Evolutionary conservation across 2,113 vertebrate genomes (phyloP), one percentile per base, ranked within the genome.

Genomic region (Raja brachyura): DNA sequence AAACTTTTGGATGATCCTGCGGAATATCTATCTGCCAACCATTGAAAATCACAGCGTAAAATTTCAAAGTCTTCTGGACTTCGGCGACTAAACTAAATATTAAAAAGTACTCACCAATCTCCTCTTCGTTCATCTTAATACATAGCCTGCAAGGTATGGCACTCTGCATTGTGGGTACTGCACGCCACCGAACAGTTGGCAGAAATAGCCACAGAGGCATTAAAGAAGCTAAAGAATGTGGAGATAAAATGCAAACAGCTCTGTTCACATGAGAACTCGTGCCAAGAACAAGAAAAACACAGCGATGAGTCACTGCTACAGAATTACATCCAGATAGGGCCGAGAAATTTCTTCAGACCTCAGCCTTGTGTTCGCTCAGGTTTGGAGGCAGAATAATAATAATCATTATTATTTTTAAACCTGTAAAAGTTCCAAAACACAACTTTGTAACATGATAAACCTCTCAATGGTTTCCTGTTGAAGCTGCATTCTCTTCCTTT

Each of bases 221-320:
- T 48, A 54, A 92, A 63, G 83, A 88, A 88, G 83, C 83, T n/a
- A 88, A 88, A 73, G 90, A 92, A 92, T 92, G 90, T 74, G 90
- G 63, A 92, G 90, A 92, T 92, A 92, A 92, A 92, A 92, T 92
- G 90, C 90, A 92, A 73, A 92, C 90, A 92, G 66, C 28, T 92
- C 90, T 74, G 90, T 92, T 92, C 90, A 92, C 90, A 92, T 92
- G 90, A 74, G 39, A 74, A 92, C 66, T 73, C 90, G 20, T 70
- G 90, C 90, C 90, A 92, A 92, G 68, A 92, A 92, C 54, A 92
- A 92, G 90, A 92, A 92, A 92, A 92, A 92, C 66, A 92, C 28
- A 63, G 68, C 66, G 31, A 92, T 92, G 90, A 92, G 90, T 92
- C 90, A 92, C 68, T 73, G 63, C 66, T 73, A 54, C 66, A 74